Evolutionary conservation across 2,113 vertebrate genomes (phyloP).

Genomic region (Phoxinus phoxinus): DNA sequence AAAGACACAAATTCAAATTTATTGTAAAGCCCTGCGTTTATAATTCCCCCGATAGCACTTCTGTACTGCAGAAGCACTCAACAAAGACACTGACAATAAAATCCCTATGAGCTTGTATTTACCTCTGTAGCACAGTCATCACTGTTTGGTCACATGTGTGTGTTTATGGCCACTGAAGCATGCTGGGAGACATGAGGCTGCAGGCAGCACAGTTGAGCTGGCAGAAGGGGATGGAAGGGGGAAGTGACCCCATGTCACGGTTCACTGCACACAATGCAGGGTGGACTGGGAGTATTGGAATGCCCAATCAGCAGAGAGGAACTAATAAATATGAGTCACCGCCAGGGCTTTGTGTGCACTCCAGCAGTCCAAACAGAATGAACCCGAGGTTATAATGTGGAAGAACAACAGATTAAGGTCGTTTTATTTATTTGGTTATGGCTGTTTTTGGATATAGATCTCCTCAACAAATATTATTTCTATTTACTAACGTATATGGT

Average conservation of each 20-base stretch:
- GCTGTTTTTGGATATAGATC: not conserved
- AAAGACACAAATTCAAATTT: not conserved
- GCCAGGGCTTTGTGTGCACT: not conserved
- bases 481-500: conserved; percentile 1
- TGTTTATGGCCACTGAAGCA: conserved; percentile 55
- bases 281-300: conserved; percentile 14
- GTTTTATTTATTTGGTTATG: not conserved
- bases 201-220: conserved; percentile 36
- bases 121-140: conserved; percentile 24
- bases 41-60: not conserved
- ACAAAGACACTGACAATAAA: conserved; percentile 3
- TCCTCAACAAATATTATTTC: not conserved
- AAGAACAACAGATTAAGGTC: not conserved
- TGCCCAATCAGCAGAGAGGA: conserved; percentile 38
- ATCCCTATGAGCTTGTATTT: not conserved
- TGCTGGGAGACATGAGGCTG: conserved; percentile 55
- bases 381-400: not conserved
- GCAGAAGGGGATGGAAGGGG: conserved; percentile 37
- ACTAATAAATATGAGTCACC: conserved; percentile 38
- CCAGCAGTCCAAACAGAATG: not conserved
- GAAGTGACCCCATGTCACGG: conserved; percentile 43
- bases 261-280: conserved; percentile 27
- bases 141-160: conserved; percentile 51
- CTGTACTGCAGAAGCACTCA: not conserved
- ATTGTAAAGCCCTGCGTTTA: not conserved